These are phyloP conservation scores for Ophioderma brevispina DNA, from an alignment of 35 echinoderm and acorn worm genomes.

Conservation along the genomic window DNA sequence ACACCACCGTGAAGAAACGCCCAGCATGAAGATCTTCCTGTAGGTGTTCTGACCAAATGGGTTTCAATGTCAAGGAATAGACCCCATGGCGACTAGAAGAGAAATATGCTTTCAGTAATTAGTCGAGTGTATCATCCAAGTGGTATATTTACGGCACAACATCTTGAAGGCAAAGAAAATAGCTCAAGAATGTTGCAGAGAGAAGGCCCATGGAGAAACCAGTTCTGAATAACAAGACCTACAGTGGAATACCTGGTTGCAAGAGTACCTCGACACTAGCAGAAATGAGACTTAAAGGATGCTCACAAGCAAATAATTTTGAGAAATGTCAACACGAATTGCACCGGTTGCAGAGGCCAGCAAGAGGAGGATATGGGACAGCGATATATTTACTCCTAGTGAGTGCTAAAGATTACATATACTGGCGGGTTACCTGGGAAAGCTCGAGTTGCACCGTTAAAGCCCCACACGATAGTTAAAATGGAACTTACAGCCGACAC, in stretches of 20 bases:
- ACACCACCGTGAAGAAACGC: no score
- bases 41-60: constrained; percentile 35
- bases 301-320: constrained; percentile 11
- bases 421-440: constrained; percentile 1
- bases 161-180: constrained; percentile 44
- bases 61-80: constrained; percentile 25
- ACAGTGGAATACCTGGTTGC: constrained; percentile 38
- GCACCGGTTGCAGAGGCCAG: constrained; percentile 73
- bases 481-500: constrained; percentile 54
- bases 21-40: constrained; percentile 23
- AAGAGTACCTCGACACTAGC: constrained; percentile 25
- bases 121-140: constrained; percentile 60
- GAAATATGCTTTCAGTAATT: constrained; percentile 44
- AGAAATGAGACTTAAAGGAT: constrained; percentile 42
- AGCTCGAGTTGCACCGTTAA: constrained; percentile 61
- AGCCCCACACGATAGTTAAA: constrained; percentile 24
- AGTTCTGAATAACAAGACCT: neutral
- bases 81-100: neutral
- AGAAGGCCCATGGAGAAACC: constrained; percentile 55
- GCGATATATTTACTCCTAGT: constrained; percentile 46
- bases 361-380: constrained; percentile 52
- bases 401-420: constrained; percentile 15
- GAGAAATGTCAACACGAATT: constrained; percentile 19
- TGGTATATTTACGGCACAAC: constrained; percentile 60
- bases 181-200: constrained; percentile 41